Percentiles rank a stretch among this genome's conserved stretches.
These are phyloP conservation scores for Plebejus melissa DNA, from an alignment of 2,888 invertebrate genomes.

Conservation along the genomic window DNA sequence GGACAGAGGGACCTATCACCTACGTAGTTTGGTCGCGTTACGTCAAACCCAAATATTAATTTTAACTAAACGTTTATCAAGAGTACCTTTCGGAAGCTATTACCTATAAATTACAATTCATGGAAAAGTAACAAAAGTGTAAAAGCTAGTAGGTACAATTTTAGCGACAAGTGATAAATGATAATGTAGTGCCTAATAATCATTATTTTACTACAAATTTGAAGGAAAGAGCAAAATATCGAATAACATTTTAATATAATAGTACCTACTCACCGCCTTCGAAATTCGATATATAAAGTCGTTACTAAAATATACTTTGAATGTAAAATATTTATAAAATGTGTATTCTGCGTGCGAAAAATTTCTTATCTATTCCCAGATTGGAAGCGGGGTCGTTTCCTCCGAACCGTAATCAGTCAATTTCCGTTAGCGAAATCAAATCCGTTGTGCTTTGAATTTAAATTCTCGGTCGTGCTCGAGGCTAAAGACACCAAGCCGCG, in stretches of 20 bases:
- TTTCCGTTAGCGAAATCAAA: conserved; percentile 52
- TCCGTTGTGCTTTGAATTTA: conserved; percentile 60
- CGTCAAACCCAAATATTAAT: too few species aligned
- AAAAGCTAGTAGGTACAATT: too few species aligned
- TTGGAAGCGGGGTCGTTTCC: conserved; percentile 21
- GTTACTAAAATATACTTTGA: background rate
- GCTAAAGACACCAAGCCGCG: conserved; percentile 51
- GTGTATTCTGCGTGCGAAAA: background rate
- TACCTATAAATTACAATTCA: background rate
- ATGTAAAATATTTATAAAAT: background rate
- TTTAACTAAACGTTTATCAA: background rate
- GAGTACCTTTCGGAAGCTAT: background rate
- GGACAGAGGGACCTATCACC: too few species aligned
- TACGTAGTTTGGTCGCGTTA: too few species aligned
- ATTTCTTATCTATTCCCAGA: conserved; percentile 1
- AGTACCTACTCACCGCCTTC: too few species aligned
- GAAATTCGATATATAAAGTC: too few species aligned
- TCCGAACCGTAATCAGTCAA: conserved; percentile 30
- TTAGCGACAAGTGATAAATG: too few species aligned
- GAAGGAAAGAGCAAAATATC: too few species aligned
- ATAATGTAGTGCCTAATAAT: too few species aligned
- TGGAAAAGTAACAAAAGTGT: background rate
- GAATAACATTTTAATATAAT: too few species aligned
- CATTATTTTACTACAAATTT: too few species aligned
- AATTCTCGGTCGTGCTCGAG: conserved; percentile 53